Evolutionary conservation across 2,888 invertebrate species (phyloP), one percentile per base, ranked within the genome.

Genomic region (Caenorhabditis angaria): DNA sequence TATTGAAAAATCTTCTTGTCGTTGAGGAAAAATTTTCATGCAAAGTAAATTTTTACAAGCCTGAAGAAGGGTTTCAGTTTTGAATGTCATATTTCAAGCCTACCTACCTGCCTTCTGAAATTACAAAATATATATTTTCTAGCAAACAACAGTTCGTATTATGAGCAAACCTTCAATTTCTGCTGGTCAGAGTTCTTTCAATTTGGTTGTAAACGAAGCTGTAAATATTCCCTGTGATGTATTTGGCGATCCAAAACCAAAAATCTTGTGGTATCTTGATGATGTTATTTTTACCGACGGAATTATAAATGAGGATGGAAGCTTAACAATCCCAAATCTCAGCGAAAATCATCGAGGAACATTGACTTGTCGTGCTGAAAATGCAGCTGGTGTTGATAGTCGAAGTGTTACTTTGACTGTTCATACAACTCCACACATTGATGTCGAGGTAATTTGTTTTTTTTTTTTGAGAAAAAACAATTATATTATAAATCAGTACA

Each of bases 321-420:
- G 81, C 6, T 65, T 84, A 61, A 75, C 73, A 28, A 81, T 81
- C 35, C 81, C 82, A 20, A 67, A 70, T 35, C 79, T 77, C 14
- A 47, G 57, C 1, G 71, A 73, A 58, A 56, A 50, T 3, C 70
- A 75, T 50, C 53, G 72, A 35, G 77, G 72, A 57, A 55, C 59
- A 4, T 82, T 83, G 61, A 76, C 75, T 58, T 86, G 86, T 58
- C 74, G 81, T 28, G 85, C 85, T 25, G 61, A 70, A 25, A 86
- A 86, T 65, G 78, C 71, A 3, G 78, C 83, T 25, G 86, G 86
- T 56, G 61, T 55, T 5, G 84, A 85, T 65, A 84, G 84, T 10
- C 82, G 85, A 3, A 70, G 77, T 20, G 85, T 88, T 18, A 79
- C 72, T 1, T 74, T 90, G 0, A 85, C 86, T 35, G 83, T 88